These are phyloP conservation scores for Hemicordylus capensis DNA, from an alignment of 2,113 vertebrate species.

Conservation along the genomic window DNA sequence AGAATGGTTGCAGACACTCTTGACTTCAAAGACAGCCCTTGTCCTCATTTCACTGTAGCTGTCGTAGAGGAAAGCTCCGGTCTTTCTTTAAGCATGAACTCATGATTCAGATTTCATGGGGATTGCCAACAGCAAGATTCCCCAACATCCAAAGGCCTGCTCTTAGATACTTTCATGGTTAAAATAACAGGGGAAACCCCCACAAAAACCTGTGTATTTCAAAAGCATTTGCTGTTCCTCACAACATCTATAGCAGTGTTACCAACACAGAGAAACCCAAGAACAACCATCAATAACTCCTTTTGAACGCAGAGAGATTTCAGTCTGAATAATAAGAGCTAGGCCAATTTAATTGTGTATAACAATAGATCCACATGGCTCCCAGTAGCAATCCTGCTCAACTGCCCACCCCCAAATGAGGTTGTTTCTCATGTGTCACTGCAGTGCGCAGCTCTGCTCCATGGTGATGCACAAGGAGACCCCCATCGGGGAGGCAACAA, in stretches of 20 bases:
- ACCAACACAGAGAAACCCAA: not conserved
- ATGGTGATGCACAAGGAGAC: no score
- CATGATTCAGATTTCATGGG: not conserved
- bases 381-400: no score
- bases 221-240: not conserved
- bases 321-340: not conserved
- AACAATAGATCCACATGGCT: no score
- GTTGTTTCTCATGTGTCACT: no score
- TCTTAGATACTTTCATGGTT: not conserved
- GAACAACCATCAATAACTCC: not conserved
- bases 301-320: not conserved
- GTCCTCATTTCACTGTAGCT: not conserved
- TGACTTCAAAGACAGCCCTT: not conserved
- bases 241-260: not conserved
- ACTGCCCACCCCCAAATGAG: no score
- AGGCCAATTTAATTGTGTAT: no score
- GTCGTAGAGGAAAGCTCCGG: not conserved
- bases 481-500: no score
- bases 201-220: not conserved
- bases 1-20: not conserved
- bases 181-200: not conserved
- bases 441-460: no score
- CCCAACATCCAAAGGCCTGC: not conserved
- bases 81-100: not conserved
- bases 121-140: not conserved